A percentile compares a stretch with the other conserved stretches of the same genome.
Conservation (phyloP, 2,888 invertebrate species). For the Sceliomorpha sp. region DNA sequence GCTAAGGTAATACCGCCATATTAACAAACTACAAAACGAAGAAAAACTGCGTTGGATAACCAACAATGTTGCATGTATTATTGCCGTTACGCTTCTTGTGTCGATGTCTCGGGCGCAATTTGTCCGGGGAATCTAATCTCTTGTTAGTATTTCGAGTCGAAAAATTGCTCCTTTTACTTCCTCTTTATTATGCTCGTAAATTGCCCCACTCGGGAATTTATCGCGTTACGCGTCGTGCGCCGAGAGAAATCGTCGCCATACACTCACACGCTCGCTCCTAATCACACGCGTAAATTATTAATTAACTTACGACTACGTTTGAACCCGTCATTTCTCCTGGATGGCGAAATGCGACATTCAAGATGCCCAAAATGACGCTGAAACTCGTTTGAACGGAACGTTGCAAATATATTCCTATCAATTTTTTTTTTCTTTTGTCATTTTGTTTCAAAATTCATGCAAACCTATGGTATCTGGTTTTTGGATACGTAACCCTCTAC, state of each 20-base stretch:
- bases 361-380: too few species aligned
- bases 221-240: slow-evolving; percentile 21
- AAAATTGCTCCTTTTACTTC: slow-evolving; percentile 4
- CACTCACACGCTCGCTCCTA: slow-evolving; percentile 19
- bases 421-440: not conserved
- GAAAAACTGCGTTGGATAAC: not conserved
- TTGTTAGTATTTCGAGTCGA: not conserved
- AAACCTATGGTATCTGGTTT: too few species aligned
- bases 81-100: too few species aligned
- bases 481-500: too few species aligned
- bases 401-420: slow-evolving; percentile 18
- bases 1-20: too few species aligned
- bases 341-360: slow-evolving; percentile 24
- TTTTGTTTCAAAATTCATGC: too few species aligned
- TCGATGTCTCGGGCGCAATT: not conserved
- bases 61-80: too few species aligned
- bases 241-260: slow-evolving; percentile 25
- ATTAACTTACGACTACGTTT: slow-evolving; percentile 26
- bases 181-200: slow-evolving; percentile 11
- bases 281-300: slow-evolving; percentile 33
- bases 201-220: slow-evolving; percentile 8
- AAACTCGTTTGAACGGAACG: slow-evolving; percentile 13
- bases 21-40: not conserved
- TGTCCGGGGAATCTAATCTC: not conserved
- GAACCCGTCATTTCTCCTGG: slow-evolving; percentile 42